A percentile compares a stretch with the other conserved stretches of the same genome.
Conservation (phyloP, 2,797 vertebrate species). For the Potorous gilbertii region DNA sequence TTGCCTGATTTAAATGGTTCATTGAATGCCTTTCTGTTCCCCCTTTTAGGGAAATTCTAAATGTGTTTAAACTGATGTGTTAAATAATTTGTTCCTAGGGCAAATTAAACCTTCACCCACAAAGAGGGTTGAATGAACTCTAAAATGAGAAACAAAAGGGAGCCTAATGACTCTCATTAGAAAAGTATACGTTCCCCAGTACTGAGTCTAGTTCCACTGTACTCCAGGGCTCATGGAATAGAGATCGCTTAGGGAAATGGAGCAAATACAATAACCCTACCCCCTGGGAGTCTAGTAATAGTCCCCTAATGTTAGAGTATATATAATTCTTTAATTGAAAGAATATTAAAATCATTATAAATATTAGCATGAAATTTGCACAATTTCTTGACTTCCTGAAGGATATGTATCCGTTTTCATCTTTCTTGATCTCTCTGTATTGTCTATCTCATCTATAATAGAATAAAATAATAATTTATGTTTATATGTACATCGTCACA, state of each 20-base stretch:
- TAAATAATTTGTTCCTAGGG: background rate
- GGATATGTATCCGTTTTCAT: background rate
- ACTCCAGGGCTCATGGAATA: background rate
- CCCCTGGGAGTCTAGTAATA: background rate
- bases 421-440: background rate
- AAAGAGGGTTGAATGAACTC: background rate
- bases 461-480: background rate
- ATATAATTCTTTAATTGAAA: background rate
- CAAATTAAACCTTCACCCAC: background rate
- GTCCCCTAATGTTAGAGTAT: background rate
- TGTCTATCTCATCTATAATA: background rate
- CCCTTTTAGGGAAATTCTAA: background rate
- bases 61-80: background rate
- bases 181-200: background rate
- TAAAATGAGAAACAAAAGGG: background rate
- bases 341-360: background rate
- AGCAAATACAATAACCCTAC: background rate
- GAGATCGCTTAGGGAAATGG: background rate
- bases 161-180: background rate
- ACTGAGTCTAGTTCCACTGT: background rate
- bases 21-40: background rate
- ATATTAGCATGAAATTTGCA: background rate
- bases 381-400: background rate
- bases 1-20: background rate
- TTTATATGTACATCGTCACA: background rate